Evolutionary conservation across 2,888 invertebrate genomes (phyloP), one percentile per base, ranked within the genome.

Genomic region (Tridacna gigas): DNA sequence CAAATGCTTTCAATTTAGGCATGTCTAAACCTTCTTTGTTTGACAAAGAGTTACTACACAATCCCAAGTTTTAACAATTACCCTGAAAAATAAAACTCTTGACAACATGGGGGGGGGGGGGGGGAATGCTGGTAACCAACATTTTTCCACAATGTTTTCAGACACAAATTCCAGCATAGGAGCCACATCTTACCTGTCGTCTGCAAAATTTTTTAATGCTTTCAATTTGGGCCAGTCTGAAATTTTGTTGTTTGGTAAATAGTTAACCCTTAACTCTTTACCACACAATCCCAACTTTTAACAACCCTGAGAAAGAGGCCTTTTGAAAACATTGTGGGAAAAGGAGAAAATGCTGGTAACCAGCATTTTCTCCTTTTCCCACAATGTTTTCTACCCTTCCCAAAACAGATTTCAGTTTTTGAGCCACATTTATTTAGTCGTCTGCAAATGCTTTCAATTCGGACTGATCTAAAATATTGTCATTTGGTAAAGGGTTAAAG

Each of bases 321-420:
- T 26, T 77, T 56, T 9, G n/a, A 11, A 66, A 67, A 67, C 45
- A 37, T 45, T 67, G 67, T n/a, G 47, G 63, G 11, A 37, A 67
- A 67, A 45, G 67, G 20, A 45, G 67, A 45, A 65, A 45, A 3
- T 51, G 51, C 51, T 71, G 5, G 25, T 12, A 5, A 69, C n/a
- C 3, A 69, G 69, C 45, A 69, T 12, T 69, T 45, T 69, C 69
- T 69, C 45, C 47, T 69, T 69, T 47, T 69, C n/a, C 47, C 37
- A 69, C 47, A 47, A 45, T 69, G n/a, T 20, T 69, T 69, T 69
- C 47, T 37, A 37, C 3, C 37, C 37, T 4, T 37, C 37, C 2
- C 5, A 45, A 66, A 56, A 20, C 20, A n/a, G n/a, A n/a, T n/a
- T n/a, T n/a, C n/a, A n/a, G n/a, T n/a, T n/a, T n/a, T n/a, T n/a